Conservation (phyloP, 92 coral and sea anemone genomes). For the Montipora capitata region DNA sequence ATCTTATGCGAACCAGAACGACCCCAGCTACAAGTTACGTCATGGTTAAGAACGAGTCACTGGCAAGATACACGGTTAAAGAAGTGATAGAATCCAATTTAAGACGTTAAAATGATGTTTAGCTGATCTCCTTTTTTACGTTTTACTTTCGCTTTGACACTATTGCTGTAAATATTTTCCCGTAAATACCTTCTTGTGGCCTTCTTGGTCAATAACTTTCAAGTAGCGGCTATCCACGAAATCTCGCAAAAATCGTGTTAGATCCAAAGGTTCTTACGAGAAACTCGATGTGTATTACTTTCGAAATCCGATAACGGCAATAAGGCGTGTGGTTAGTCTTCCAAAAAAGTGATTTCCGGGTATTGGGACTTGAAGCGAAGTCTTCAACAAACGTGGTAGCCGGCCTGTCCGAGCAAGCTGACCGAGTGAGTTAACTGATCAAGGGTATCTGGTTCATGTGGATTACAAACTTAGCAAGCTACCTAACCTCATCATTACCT, state of each 20-base stretch:
- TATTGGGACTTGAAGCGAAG: neutral
- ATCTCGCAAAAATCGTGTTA: neutral
- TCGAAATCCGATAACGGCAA: no score
- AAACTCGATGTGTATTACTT: no score
- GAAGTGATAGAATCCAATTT: neutral
- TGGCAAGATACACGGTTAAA: neutral
- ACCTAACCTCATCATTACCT: slow-evolving; percentile 84
- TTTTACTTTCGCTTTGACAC: neutral
- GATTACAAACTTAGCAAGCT: slow-evolving; percentile 4
- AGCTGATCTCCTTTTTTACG: no score
- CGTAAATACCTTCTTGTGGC: slow-evolving; percentile 19
- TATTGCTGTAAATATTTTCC: neutral
- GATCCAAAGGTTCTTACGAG: neutral
- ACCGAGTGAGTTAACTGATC: slow-evolving; percentile 36
- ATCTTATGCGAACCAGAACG: slow-evolving; percentile 35
- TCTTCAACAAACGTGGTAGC: neutral
- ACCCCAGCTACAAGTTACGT: slow-evolving; percentile 26
- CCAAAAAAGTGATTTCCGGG: neutral
- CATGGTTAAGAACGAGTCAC: slow-evolving; percentile 15
- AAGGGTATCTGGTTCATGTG: slow-evolving; percentile 6
- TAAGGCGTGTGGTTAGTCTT: neutral
- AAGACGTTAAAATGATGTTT: neutral
- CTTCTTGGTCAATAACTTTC: neutral
- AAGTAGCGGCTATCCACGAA: slow-evolving; percentile 43
- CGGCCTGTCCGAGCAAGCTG: slow-evolving; percentile 38